A percentile compares a stretch with the other conserved stretches of the same genome.
Evolutionary conservation across 2,797 vertebrate species (phyloP).

Genomic region (Argyrosomus regius): DNA sequence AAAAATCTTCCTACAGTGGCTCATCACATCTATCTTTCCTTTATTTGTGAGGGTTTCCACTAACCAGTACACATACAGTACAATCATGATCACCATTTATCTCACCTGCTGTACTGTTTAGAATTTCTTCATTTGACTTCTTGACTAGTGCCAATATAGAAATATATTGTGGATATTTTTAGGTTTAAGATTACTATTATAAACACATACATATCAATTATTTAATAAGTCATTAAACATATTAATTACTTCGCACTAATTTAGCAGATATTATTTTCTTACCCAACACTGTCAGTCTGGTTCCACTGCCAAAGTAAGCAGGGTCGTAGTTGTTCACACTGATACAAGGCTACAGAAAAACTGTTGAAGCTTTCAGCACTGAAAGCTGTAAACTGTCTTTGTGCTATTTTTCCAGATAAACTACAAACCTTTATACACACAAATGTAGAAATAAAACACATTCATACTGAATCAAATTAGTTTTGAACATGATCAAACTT

Average conservation of each 20-base stretch:
- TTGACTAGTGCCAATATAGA: too few species aligned
- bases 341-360: conserved; percentile 59
- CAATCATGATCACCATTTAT: not conserved
- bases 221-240: too few species aligned
- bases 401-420: not conserved
- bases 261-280: conserved; percentile 44
- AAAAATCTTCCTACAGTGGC: conserved; percentile 19
- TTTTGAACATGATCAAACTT: too few species aligned
- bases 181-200: too few species aligned
- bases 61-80: not conserved
- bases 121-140: too few species aligned
- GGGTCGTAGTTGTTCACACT: conserved; percentile 64
- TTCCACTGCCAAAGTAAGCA: conserved; percentile 73
- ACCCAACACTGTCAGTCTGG: conserved; percentile 76
- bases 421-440: not conserved
- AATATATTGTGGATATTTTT: too few species aligned
- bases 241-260: too few species aligned
- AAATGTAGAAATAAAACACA: not conserved
- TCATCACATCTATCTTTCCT: not conserved
- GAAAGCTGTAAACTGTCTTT: not conserved
- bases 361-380: conserved; percentile 2
- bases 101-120: too few species aligned
- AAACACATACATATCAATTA: too few species aligned
- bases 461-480: too few species aligned
- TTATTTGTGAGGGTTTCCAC: not conserved